Evolutionary conservation across 23 tunicate genomes (phyloP).

Genomic region (Aplidium turbinatum): DNA sequence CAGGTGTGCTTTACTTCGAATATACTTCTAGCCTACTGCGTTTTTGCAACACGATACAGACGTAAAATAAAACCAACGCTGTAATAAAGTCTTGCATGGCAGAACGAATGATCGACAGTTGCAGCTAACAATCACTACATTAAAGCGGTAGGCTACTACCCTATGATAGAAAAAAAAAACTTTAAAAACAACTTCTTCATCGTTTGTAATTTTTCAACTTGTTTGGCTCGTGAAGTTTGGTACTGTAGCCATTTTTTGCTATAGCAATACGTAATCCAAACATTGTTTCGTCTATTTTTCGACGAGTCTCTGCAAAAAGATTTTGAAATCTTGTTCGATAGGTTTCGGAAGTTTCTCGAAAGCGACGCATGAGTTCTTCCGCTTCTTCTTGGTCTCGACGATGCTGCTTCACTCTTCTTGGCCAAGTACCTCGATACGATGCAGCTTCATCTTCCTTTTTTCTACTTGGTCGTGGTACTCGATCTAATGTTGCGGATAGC

Average conservation of each 20-base stretch:
- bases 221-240: conserved; percentile 14
- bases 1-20: too few relatives aligned
- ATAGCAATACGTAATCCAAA: conserved; percentile 46
- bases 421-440: conserved; percentile 45
- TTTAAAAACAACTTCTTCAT: too few relatives aligned
- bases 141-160: too few relatives aligned
- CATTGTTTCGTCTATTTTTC: conserved; percentile 43
- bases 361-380: conserved; percentile 40
- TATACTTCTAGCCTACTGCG: too few relatives aligned
- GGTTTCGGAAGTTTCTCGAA: conserved; percentile 42
- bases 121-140: too few relatives aligned
- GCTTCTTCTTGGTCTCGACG: conserved; percentile 44
- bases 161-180: too few relatives aligned
- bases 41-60: too few relatives aligned
- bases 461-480: too few relatives aligned
- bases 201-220: too few relatives aligned
- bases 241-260: conserved; percentile 55
- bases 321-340: conserved; percentile 31
- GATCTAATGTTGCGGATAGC: background rate
- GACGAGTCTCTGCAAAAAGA: conserved; percentile 45
- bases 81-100: too few relatives aligned
- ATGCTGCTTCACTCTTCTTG: conserved; percentile 11
- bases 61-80: too few relatives aligned
- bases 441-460: background rate
- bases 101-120: too few relatives aligned